These are phyloP conservation scores for Syndactyla subalaris DNA, from an alignment of 2,797 vertebrate genomes.

Conservation along the genomic window DNA sequence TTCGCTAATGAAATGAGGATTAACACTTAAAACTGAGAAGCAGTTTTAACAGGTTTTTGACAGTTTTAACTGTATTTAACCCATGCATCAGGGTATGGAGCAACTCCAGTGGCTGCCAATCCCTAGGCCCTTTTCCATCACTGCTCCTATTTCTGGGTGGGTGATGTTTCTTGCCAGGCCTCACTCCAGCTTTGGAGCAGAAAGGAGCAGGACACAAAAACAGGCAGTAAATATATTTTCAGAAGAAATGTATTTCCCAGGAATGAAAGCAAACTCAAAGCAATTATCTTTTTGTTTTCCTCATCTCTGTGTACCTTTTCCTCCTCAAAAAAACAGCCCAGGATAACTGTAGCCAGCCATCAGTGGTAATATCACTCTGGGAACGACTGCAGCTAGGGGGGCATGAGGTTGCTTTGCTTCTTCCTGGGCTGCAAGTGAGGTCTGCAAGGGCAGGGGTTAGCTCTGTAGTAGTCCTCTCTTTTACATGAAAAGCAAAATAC, in stretches of 20 bases:
- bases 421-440: neutral
- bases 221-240: neutral
- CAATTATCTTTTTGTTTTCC: neutral
- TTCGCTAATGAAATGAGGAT: neutral
- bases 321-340: neutral
- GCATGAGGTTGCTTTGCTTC: neutral
- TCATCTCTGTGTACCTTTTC: neutral
- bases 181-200: neutral
- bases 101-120: neutral
- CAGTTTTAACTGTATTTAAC: neutral
- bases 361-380: neutral
- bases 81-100: neutral
- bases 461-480: neutral
- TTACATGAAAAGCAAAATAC: neutral
- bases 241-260: neutral
- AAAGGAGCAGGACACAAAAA: neutral
- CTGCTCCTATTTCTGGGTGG: neutral
- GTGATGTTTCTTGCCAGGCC: neutral
- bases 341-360: neutral
- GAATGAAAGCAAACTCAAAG: neutral
- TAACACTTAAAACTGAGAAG: neutral
- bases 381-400: neutral
- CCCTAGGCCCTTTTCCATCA: fast-evolving
- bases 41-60: neutral
- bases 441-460: neutral